Evolutionary conservation across 1,140 invertebrate species (phyloP).

Genomic region (Drosophila littoralis): DNA sequence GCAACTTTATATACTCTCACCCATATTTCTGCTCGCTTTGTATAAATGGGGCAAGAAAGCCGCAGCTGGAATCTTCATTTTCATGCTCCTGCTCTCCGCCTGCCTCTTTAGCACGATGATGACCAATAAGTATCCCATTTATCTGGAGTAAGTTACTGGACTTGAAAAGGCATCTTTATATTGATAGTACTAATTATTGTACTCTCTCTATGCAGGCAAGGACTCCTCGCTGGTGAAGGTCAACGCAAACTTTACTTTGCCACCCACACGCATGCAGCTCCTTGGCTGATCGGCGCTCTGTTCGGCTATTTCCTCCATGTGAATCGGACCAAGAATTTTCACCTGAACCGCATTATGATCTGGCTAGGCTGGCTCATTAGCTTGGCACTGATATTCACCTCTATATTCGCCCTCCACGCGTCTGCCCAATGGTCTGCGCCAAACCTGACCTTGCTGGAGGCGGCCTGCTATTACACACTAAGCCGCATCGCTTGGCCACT

Average conservation of each 20-base stretch:
- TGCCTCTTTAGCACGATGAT: conserved; percentile 57
- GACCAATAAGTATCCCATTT: conserved; percentile 47
- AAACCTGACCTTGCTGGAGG: conserved; percentile 83
- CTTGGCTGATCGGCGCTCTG: conserved; percentile 65
- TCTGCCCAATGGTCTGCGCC: conserved; percentile 61
- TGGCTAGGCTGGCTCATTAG: conserved; percentile 57
- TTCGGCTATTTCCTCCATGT: conserved; percentile 65
- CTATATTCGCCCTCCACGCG: conserved; percentile 72
- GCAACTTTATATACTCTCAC: conserved; percentile 91
- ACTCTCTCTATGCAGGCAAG: conserved; percentile 53
- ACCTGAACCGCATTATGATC: conserved; percentile 14
- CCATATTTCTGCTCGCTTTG: conserved; percentile 89
- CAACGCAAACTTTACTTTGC: conserved; percentile 52
- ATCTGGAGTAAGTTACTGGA: conserved; percentile 32
- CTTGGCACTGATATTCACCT: conserved; percentile 62
- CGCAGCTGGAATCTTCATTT: conserved; percentile 38
- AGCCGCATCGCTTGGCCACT: conserved; percentile 87
- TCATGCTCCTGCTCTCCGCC: conserved; percentile 47
- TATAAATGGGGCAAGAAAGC: conserved; percentile 86
- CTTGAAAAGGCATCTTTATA: neutral
- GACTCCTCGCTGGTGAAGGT: neutral
- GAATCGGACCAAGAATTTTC: conserved; percentile 37
- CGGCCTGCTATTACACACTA: conserved; percentile 77
- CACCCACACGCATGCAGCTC: conserved; percentile 62
- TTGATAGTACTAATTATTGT: too few species aligned